Percentiles rank a stretch among this genome's conserved stretches.
Conservation (phyloP, 2,888 invertebrate species). For the Pyrrhosoma nymphula region DNA sequence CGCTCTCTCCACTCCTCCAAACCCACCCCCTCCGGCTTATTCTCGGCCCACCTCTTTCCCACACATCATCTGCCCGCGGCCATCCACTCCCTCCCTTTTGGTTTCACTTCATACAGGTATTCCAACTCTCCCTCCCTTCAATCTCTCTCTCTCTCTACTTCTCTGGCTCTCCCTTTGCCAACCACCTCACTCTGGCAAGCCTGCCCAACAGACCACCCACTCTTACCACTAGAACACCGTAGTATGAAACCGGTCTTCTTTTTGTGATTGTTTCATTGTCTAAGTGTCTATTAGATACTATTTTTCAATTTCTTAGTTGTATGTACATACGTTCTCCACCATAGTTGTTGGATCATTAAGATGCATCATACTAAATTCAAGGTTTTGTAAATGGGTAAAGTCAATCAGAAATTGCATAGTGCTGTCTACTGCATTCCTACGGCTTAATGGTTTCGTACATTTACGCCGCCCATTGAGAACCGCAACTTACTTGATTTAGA, state of each 20-base stretch:
- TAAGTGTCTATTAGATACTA: too few species aligned
- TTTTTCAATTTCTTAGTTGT: too few species aligned
- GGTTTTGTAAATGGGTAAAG: too few species aligned
- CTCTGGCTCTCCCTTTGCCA: background rate
- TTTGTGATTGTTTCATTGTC: background rate
- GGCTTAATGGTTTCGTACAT: too few species aligned
- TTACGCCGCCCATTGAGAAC: too few species aligned
- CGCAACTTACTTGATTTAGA: too few species aligned
- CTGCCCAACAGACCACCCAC: background rate
- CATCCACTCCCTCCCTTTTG: background rate
- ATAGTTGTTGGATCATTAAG: too few species aligned
- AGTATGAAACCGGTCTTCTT: background rate
- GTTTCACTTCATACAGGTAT: slow-evolving; percentile 16
- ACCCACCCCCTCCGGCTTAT: background rate
- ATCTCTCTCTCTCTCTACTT: background rate
- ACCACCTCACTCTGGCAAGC: background rate
- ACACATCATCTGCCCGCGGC: background rate
- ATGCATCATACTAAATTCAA: too few species aligned
- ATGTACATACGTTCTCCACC: too few species aligned
- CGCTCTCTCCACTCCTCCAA: too few species aligned
- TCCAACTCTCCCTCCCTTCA: background rate
- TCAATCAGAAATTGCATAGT: too few species aligned
- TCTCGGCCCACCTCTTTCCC: background rate
- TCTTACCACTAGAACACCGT: background rate
- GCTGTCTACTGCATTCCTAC: too few species aligned